Evolutionary conservation across 2,888 invertebrate genomes (phyloP).

Genomic region (Brachyptera putata): DNA sequence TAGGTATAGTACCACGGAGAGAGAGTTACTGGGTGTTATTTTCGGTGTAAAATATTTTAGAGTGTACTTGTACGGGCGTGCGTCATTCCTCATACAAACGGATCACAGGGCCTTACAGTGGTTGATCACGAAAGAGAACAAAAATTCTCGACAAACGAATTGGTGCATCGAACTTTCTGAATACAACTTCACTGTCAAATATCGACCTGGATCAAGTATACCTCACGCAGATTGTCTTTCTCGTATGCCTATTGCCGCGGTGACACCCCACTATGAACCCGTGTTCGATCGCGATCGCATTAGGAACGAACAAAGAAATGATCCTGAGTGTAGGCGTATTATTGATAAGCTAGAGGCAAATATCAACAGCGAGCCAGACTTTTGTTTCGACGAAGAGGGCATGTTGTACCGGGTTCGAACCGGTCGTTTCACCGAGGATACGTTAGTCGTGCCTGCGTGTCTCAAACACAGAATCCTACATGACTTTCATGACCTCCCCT

Average conservation of each 20-base stretch:
- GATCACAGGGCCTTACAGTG: conserved; percentile 34
- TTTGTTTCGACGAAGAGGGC: conserved; percentile 18
- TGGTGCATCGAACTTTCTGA: conserved; percentile 24
- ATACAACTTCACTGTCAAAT: conserved; percentile 24
- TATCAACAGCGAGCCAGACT: background rate
- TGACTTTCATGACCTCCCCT: conserved; percentile 21
- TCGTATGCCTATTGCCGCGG: background rate
- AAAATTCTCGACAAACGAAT: conserved; percentile 22
- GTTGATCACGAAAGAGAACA: conserved; percentile 34
- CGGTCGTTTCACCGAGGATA: conserved; percentile 19
- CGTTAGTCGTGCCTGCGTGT: conserved; percentile 14
- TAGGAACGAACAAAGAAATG: conserved; percentile 2
- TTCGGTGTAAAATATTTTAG: conserved; percentile 32
- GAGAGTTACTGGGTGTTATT: conserved; percentile 32
- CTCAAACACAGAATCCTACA: conserved; percentile 20
- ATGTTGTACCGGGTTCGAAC: conserved; percentile 17
- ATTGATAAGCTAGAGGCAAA: background rate
- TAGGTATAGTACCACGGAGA: conserved; percentile 32
- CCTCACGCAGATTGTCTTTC: conserved; percentile 14
- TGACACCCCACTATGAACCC: conserved; percentile 4
- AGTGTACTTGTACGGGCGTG: conserved; percentile 39
- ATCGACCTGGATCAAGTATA: conserved; percentile 16
- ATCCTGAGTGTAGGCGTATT: background rate
- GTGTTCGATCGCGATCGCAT: conserved; percentile 15
- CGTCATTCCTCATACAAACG: conserved; percentile 33